A percentile compares a stretch with the other conserved stretches of the same genome.
Evolutionary conservation across 2,113 vertebrate genomes (phyloP).

Genomic region (Engystomops pustulosus): DNA sequence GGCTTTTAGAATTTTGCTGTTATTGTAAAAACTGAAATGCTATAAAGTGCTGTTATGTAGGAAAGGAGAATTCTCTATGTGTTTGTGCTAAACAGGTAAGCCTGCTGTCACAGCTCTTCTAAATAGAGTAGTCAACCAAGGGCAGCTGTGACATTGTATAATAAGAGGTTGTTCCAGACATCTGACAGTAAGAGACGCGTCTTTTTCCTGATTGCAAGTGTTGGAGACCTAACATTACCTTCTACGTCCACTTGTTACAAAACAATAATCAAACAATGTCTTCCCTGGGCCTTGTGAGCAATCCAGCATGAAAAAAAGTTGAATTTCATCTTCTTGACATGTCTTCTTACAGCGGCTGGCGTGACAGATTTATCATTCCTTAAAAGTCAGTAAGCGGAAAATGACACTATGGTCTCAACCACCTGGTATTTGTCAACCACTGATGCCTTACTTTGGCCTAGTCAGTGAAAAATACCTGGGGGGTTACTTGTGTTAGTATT

Average conservation of each 20-base stretch:
- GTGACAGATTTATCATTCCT: slow-evolving; percentile 48
- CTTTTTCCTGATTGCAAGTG: fast-evolving
- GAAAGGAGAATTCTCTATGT: not conserved
- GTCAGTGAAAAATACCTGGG: not conserved
- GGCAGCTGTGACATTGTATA: not conserved
- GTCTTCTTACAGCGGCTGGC: slow-evolving; percentile 39
- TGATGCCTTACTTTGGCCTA: slow-evolving; percentile 28
- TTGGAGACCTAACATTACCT: not conserved
- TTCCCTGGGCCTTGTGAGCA: not conserved
- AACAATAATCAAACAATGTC: not conserved
- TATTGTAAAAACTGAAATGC: not conserved
- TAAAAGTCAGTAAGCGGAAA: slow-evolving; percentile 56
- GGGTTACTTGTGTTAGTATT: not conserved
- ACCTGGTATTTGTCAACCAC: slow-evolving; percentile 50
- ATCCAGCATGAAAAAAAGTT: slow-evolving; percentile 12
- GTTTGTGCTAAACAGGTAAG: not conserved
- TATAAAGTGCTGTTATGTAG: not conserved
- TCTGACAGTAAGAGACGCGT: not conserved
- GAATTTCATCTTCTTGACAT: not conserved
- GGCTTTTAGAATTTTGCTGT: slow-evolving; percentile 27
- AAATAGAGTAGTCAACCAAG: not conserved
- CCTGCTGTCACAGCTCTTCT: not conserved
- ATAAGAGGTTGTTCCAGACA: slow-evolving; percentile 14
- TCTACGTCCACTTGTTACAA: not conserved
- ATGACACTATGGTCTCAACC: slow-evolving; percentile 33